Percentiles rank a stretch among this genome's conserved stretches.
Evolutionary conservation across 2,888 invertebrate genomes (phyloP).

Genomic region (Acleris holmiana): DNA sequence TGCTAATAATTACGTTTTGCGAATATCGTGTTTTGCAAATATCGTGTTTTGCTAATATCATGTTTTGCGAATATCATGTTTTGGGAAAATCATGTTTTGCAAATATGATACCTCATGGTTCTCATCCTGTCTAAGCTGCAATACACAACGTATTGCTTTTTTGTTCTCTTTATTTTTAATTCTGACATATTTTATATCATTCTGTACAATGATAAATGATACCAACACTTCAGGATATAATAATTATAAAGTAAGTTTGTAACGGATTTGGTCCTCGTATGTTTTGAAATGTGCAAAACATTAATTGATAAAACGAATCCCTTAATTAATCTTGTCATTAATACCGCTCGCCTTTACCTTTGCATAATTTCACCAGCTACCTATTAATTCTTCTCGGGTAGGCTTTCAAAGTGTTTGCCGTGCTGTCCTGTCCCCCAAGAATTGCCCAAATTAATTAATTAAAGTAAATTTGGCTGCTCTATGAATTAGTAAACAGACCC

Average conservation of each 20-base stretch:
- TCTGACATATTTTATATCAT: not conserved
- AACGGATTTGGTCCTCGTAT: not conserved
- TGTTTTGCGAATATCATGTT: too few species aligned
- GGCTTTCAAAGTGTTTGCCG: conserved; percentile 35
- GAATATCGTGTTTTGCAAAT: too few species aligned
- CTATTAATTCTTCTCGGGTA: conserved; percentile 35
- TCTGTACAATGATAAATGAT: not conserved
- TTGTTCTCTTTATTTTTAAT: not conserved
- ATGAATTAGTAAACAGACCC: conserved; percentile 36
- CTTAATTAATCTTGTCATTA: conserved; percentile 20
- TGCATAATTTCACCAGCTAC: conserved; percentile 26
- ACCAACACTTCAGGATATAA: not conserved
- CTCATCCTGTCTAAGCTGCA: too few species aligned
- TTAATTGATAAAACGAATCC: not conserved
- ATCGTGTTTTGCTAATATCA: too few species aligned
- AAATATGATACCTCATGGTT: too few species aligned
- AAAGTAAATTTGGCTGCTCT: conserved; percentile 28
- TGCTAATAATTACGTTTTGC: too few species aligned
- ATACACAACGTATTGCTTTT: too few species aligned
- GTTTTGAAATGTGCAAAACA: not conserved
- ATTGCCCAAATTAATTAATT: conserved; percentile 38
- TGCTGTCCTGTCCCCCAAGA: conserved; percentile 38
- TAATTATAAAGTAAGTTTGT: not conserved
- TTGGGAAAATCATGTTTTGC: too few species aligned
- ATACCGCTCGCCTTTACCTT: conserved; percentile 17